Percentiles rank a stretch among this genome's conserved stretches.
These are phyloP conservation scores for Periophthalmus modestus DNA, from an alignment of 2,113 vertebrate genomes.

Conservation along the genomic window DNA sequence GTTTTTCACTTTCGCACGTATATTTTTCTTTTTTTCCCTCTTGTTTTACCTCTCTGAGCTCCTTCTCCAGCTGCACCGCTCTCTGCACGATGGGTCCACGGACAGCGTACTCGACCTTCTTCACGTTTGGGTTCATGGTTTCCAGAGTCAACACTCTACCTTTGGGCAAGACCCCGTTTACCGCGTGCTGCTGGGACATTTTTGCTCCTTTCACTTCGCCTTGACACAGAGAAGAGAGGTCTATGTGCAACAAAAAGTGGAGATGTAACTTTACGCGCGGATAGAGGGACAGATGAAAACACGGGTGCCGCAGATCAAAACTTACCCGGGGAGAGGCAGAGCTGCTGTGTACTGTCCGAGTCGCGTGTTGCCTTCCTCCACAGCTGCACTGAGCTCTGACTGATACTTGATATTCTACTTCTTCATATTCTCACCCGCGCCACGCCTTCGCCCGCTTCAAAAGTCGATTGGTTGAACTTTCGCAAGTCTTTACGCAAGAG, in stretches of 20 bases:
- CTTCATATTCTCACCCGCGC: slow-evolving; percentile 32
- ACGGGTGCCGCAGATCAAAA: neutral
- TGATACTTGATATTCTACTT: slow-evolving; percentile 6
- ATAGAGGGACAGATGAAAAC: neutral
- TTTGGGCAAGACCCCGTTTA: slow-evolving; percentile 39
- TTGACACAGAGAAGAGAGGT: neutral
- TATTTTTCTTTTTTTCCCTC: too few relatives aligned
- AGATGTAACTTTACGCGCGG: neutral
- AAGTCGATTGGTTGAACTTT: slow-evolving; percentile 37
- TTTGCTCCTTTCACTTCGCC: neutral
- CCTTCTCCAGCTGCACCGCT: slow-evolving; percentile 84
- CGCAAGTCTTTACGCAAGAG: slow-evolving; percentile 1
- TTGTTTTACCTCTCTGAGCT: slow-evolving; percentile 82
- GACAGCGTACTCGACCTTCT: slow-evolving; percentile 85
- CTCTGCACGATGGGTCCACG: slow-evolving; percentile 83
- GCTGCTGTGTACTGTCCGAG: neutral
- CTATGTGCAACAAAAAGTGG: slow-evolving; percentile 5
- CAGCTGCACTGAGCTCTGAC: neutral
- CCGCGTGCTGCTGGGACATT: slow-evolving; percentile 66
- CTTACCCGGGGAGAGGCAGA: neutral
- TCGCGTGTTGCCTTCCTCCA: neutral
- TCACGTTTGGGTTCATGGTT: slow-evolving; percentile 84
- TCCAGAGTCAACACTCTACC: slow-evolving; percentile 81
- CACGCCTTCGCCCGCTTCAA: slow-evolving; percentile 33
- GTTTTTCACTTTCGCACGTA: neutral